These are phyloP conservation scores for Neotoma lepida DNA, from an alignment of 2,113 vertebrate species.

Conservation along the genomic window DNA sequence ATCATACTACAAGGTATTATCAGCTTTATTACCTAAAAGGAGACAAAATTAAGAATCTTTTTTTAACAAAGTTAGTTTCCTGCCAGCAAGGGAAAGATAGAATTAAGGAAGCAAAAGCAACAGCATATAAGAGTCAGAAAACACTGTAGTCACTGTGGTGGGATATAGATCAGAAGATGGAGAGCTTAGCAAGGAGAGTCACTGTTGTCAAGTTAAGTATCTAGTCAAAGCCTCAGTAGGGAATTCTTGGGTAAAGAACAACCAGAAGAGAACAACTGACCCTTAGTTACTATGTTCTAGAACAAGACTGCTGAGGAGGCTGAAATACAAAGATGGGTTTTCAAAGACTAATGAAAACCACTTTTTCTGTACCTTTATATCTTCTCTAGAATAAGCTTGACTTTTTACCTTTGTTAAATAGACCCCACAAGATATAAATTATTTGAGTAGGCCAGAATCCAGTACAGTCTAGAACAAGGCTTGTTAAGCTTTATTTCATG, in stretches of 20 bases:
- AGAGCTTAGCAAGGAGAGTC: background rate
- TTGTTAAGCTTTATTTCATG: background rate
- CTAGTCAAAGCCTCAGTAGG: background rate
- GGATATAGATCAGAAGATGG: background rate
- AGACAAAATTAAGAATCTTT: slow-evolving; percentile 39
- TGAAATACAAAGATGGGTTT: background rate
- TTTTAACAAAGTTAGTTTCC: slow-evolving; percentile 3
- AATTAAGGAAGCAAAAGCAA: background rate
- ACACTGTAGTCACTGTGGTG: background rate
- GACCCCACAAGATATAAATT: background rate
- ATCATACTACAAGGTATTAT: background rate
- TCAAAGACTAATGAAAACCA: background rate
- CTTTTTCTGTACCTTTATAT: background rate
- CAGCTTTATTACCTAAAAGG: slow-evolving; percentile 21
- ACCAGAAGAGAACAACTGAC: background rate
- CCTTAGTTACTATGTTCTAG: background rate
- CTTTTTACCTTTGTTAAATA: background rate
- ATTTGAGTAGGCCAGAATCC: background rate
- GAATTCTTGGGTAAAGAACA: background rate
- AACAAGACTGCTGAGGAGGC: background rate
- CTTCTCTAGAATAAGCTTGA: background rate
- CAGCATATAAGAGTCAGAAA: background rate
- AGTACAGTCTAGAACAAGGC: background rate
- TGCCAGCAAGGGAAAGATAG: background rate
- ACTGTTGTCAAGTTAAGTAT: background rate